These are phyloP conservation scores for Dolichoris vasculosae DNA, from an alignment of 1,140 invertebrate species.

Conservation along the genomic window DNA sequence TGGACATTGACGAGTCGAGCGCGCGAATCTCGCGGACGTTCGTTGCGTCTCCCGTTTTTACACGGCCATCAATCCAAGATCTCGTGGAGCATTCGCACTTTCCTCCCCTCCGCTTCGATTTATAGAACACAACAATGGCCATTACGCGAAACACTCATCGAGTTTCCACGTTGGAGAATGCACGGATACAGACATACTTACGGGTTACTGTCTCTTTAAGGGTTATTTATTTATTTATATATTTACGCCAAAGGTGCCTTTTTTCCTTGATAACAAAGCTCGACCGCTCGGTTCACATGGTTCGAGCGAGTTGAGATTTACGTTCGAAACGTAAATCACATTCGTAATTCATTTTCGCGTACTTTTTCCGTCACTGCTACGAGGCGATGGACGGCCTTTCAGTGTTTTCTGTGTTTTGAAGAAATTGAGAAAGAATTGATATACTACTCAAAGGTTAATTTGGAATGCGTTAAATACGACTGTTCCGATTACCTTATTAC, in stretches of 20 bases:
- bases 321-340: constrained; percentile 19
- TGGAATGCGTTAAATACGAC: constrained; percentile 14
- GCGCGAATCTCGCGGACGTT: not conserved
- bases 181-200: not conserved
- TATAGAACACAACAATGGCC: constrained; percentile 31
- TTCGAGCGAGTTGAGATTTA: constrained; percentile 26
- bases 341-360: constrained; percentile 14
- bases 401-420: constrained; percentile 16
- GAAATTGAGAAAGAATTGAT: not conserved
- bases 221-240: constrained; percentile 34
- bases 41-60: not conserved
- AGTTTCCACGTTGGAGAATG: not conserved
- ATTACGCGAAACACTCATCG: constrained; percentile 21
- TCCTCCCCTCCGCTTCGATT: not conserved
- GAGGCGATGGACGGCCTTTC: not conserved
- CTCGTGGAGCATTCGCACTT: not conserved
- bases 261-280: not conserved
- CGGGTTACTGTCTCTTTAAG: not conserved
- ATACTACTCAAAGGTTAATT: constrained; percentile 17
- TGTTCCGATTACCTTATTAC: not conserved
- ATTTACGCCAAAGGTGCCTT: constrained; percentile 32
- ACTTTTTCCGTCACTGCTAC: not conserved
- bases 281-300: not conserved
- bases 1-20: too few relatives aligned
- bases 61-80: not conserved